A percentile compares a stretch with the other conserved stretches of the same genome.
phyloP scores from a whole-genome alignment of 1,140 invertebrate species.

The Druon quercuslanigerum region DNA sequence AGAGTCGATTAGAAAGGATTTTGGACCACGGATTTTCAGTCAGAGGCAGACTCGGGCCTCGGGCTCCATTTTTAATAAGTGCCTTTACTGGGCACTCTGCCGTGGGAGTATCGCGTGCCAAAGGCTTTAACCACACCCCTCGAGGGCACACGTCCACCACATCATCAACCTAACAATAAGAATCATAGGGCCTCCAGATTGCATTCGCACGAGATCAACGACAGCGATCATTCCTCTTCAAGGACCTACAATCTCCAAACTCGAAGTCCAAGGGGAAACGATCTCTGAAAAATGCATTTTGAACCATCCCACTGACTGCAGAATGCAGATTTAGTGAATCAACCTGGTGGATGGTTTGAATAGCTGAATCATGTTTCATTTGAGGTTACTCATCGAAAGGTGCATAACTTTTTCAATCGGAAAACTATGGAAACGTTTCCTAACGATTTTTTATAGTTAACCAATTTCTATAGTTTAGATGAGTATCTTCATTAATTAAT shows the following conservation, averaged over 20 bases:
- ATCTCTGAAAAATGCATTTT: constrained; percentile 22
- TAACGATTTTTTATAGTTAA: too few species aligned
- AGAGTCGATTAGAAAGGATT: constrained; percentile 42
- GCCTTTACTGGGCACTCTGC: constrained; percentile 45
- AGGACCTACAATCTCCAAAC: constrained; percentile 13
- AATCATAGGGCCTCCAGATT: constrained; percentile 51
- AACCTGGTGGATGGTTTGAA: background rate
- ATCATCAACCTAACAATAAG: constrained; percentile 39
- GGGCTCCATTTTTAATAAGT: constrained; percentile 59
- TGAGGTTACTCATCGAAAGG: too few species aligned
- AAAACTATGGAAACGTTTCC: too few species aligned
- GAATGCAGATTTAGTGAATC: background rate
- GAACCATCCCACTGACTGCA: background rate
- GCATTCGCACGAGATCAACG: constrained; percentile 32
- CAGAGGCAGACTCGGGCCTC: constrained; percentile 35
- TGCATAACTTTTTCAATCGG: too few species aligned
- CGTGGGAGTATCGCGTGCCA: constrained; percentile 55
- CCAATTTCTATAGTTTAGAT: too few species aligned
- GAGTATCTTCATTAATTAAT: too few species aligned
- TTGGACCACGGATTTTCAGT: constrained; percentile 36
- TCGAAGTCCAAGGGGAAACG: constrained; percentile 3
- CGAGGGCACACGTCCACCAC: constrained; percentile 50
- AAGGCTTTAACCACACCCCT: constrained; percentile 50
- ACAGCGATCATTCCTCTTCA: constrained; percentile 29
- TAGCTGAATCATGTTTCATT: background rate